phyloP scores from a whole-genome alignment of 92 coral and sea anemone genomes.

The Porites divaricata region DNA sequence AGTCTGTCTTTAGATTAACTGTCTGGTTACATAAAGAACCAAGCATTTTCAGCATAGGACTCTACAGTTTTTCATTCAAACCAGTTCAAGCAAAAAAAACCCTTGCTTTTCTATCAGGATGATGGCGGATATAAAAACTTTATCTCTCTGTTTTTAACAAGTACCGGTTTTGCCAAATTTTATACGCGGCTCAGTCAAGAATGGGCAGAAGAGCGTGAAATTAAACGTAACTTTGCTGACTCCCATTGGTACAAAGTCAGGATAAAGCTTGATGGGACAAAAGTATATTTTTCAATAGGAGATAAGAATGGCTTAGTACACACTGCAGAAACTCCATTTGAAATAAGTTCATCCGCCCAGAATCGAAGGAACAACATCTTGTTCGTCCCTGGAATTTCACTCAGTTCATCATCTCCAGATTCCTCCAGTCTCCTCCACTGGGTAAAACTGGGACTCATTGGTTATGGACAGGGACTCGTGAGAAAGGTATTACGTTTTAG shows the following conservation, averaged over 20 bases:
- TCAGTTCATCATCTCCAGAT: neutral
- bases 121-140: neutral
- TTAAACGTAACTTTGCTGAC: conserved; percentile 52
- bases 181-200: conserved; percentile 46
- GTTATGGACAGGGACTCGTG: too few species aligned
- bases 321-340: conserved; percentile 22
- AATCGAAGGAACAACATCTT: conserved; percentile 35
- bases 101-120: conserved; percentile 29
- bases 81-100: neutral
- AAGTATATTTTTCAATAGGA: conserved; percentile 21
- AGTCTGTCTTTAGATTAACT: too few species aligned
- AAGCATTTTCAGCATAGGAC: neutral
- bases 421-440: conserved; percentile 31
- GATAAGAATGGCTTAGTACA: neutral
- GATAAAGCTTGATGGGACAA: conserved; percentile 18
- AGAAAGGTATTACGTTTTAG: too few species aligned
- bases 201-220: conserved; percentile 3
- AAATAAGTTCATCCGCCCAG: conserved; percentile 13
- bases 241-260: conserved; percentile 59
- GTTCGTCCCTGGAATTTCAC: conserved; percentile 64
- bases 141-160: conserved; percentile 50
- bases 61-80: conserved; percentile 33
- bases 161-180: conserved; percentile 40
- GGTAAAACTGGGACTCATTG: neutral
- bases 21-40: too few species aligned